Evolutionary conservation across 2,888 invertebrate genomes (phyloP).

Genomic region (Limnephilus auricula): DNA sequence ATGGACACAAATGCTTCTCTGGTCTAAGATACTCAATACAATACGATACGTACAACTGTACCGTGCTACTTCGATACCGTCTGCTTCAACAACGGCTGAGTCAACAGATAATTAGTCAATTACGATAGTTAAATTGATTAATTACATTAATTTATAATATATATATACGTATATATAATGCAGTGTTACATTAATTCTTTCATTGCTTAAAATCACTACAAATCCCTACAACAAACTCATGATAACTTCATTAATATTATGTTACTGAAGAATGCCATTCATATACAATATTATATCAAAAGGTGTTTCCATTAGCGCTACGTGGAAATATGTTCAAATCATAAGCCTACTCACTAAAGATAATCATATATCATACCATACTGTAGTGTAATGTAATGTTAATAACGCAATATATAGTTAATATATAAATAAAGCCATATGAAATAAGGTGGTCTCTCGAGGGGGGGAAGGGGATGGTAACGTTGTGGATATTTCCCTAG

Average conservation of each 20-base stretch:
- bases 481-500: constrained; percentile 40
- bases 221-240: constrained; percentile 37
- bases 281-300: constrained; percentile 39
- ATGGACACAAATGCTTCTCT: constrained; percentile 52
- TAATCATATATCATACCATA: constrained; percentile 47
- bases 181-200: constrained; percentile 60
- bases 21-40: constrained; percentile 52
- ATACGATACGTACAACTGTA: constrained; percentile 56
- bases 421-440: constrained; percentile 60
- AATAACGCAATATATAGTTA: constrained; percentile 51
- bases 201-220: constrained; percentile 38
- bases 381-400: constrained; percentile 53
- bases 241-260: constrained; percentile 20
- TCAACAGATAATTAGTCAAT: constrained; percentile 76
- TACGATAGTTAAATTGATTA: constrained; percentile 76
- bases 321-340: constrained; percentile 22
- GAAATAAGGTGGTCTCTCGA: constrained; percentile 41
- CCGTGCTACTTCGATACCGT: constrained; percentile 49
- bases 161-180: constrained; percentile 68
- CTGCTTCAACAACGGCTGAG: constrained; percentile 60
- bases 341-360: constrained; percentile 62
- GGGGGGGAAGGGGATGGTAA: constrained; percentile 31
- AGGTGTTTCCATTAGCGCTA: constrained; percentile 36
- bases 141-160: constrained; percentile 65
- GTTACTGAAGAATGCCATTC: constrained; percentile 29